Base-by-base conservation (phyloP, 2,113 vertebrate species). In the Lycocorax pyrrhopterus region DNA sequence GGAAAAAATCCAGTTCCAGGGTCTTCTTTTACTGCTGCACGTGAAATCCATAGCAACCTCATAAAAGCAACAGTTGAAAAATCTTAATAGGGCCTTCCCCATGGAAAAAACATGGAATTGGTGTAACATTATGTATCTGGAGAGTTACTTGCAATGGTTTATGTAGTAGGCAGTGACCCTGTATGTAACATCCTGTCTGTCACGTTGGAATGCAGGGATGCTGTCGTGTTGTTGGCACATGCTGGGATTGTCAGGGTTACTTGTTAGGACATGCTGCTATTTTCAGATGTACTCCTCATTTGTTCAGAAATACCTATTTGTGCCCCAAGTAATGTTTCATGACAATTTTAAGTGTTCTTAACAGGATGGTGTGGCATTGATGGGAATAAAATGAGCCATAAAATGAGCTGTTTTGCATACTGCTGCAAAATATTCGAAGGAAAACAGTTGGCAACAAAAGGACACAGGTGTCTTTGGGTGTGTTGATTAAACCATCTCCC, bases 1-100 rank as follows among this genome's bases (percentile, higher is more conserved):
- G 90, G 95, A 92, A 79, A 75, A 46, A 79, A 60, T 81, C 91
- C 93, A 96, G 9, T 87, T 67, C 74, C 63, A 88, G 94, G 90
- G 77, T 73, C 27, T 37, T 33, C 21, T 74, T 97, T 97, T 96
- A 83, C 47, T 91, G 46, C 49, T 4, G 7, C 10, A 22, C 21
- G 11, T 92, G 91, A 95, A 91, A 77, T 81, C 84, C 8, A 0
- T 63, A 80, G 37, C 47, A 46, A 74, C 37, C 74, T 92, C 9
- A 0, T 96, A 93, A 85, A 90, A 84, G 68, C 66, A 72, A 35
- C 23, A 41, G 53, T 72, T 76, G 33, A 76, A 89, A 91, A 83
- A 75, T 64, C 71, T 56, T 58, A 53, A 43, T 46, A 55, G 35
- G 23, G 49, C 33, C 72, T 87, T 89, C 43, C 52, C 59, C 20